phyloP scores from a whole-genome alignment of 2,888 invertebrate genomes.

The Eupithecia tripunctaria region DNA sequence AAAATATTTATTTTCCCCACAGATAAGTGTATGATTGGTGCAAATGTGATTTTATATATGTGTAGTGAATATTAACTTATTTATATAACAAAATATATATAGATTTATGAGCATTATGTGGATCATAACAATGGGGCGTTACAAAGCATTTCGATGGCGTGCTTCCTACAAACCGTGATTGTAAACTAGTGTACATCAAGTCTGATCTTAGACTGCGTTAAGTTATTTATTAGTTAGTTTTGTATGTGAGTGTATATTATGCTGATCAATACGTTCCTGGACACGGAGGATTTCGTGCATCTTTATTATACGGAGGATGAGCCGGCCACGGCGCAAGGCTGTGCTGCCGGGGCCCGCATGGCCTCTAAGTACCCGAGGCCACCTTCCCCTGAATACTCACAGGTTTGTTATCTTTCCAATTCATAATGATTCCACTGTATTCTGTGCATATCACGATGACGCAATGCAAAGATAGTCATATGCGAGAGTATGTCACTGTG shows the following conservation, averaged over 20 bases:
- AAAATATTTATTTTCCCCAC: slow-evolving; percentile 50
- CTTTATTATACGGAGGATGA: slow-evolving; percentile 82
- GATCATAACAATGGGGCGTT: slow-evolving; percentile 71
- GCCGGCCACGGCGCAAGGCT: slow-evolving; percentile 71
- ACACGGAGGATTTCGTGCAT: slow-evolving; percentile 84
- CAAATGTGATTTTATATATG: slow-evolving; percentile 80
- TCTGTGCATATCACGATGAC: neutral
- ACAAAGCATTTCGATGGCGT: slow-evolving; percentile 72
- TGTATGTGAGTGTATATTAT: slow-evolving; percentile 70
- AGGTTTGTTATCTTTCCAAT: slow-evolving; percentile 60
- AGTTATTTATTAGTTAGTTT: slow-evolving; percentile 74
- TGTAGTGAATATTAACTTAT: slow-evolving; percentile 69
- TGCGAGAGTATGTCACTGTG: neutral
- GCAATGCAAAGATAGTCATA: neutral
- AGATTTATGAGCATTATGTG: slow-evolving; percentile 54
- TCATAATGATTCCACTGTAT: neutral
- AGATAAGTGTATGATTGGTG: slow-evolving; percentile 67
- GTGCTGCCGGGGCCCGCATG: slow-evolving; percentile 78
- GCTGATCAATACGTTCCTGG: slow-evolving; percentile 82
- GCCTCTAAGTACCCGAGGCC: slow-evolving; percentile 77
- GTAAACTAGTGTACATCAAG: slow-evolving; percentile 66
- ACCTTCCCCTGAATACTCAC: slow-evolving; percentile 75
- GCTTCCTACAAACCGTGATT: slow-evolving; percentile 69
- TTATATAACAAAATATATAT: slow-evolving; percentile 54
- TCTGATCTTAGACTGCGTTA: slow-evolving; percentile 75